Conservation (phyloP, 2,113 vertebrate genomes). For the Ondatra zibethicus region DNA sequence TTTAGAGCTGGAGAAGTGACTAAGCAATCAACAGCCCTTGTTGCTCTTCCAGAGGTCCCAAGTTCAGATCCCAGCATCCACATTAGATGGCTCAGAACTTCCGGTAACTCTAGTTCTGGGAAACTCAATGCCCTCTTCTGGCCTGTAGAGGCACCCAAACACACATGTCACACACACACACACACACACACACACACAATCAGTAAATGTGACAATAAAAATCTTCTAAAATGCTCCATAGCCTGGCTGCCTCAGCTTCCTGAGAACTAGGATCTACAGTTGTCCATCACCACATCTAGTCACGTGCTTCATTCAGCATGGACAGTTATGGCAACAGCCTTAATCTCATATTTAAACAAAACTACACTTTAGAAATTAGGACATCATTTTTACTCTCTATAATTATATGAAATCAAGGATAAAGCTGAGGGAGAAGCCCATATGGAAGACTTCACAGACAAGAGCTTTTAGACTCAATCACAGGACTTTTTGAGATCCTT, state of each 20-base stretch:
- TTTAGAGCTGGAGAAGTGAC: neutral
- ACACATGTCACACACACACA: neutral
- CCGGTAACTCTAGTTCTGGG: neutral
- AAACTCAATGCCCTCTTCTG: neutral
- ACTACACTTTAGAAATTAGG: constrained; percentile 1
- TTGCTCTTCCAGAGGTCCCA: neutral
- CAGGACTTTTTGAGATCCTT: neutral
- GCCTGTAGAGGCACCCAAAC: neutral
- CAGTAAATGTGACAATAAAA: neutral
- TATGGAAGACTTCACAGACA: neutral
- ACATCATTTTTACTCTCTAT: neutral
- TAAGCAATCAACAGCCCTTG: neutral
- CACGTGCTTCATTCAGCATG: neutral
- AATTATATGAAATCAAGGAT: constrained; percentile 1
- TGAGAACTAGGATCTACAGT: neutral
- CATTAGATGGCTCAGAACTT: neutral
- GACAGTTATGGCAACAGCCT: neutral
- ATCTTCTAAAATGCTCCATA: neutral
- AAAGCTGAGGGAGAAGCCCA: neutral
- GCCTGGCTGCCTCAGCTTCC: neutral
- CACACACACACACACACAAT: neutral
- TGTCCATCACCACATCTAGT: neutral
- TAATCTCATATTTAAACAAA: constrained; percentile 14
- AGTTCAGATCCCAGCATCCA: neutral
- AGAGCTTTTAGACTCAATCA: neutral